phyloP scores from a whole-genome alignment of 1,140 invertebrate species.

The Drosophila insularis region DNA sequence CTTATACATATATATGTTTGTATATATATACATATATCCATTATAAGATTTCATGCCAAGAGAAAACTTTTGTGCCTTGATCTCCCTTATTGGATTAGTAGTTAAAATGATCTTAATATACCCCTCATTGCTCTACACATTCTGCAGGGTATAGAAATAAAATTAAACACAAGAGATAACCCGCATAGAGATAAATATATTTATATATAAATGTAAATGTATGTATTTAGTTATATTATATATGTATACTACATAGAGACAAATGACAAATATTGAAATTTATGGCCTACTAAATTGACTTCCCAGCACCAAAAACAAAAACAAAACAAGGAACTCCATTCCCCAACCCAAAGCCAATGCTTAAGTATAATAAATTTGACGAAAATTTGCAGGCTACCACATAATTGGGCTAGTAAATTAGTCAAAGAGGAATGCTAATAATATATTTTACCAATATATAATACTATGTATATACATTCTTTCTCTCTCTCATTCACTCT shows the following conservation, averaged over 20 bases:
- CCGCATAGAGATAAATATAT: slow-evolving; percentile 53
- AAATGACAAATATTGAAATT: slow-evolving; percentile 63
- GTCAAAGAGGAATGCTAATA: slow-evolving; percentile 5
- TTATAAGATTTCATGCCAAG: too few species aligned
- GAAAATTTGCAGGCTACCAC: slow-evolving; percentile 39
- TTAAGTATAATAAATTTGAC: slow-evolving; percentile 42
- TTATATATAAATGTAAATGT: too few species aligned
- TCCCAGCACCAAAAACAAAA: slow-evolving; percentile 4
- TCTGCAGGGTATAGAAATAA: neutral
- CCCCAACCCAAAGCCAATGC: neutral
- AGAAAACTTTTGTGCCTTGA: too few species aligned
- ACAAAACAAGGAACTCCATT: neutral
- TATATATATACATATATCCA: too few species aligned
- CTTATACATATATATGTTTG: too few species aligned
- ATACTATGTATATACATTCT: neutral
- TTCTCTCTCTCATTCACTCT: neutral
- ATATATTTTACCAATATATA: slow-evolving; percentile 6
- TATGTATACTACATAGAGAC: slow-evolving; percentile 34
- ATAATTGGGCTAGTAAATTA: slow-evolving; percentile 63
- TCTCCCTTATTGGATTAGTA: too few species aligned
- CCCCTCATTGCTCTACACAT: neutral
- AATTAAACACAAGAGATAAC: slow-evolving; percentile 51
- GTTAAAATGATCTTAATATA: neutral
- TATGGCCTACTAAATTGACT: slow-evolving; percentile 66
- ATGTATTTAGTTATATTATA: slow-evolving; percentile 1